Percentiles rank a stretch among this genome's conserved stretches.
Evolutionary conservation across 2,113 vertebrate species (phyloP).

Genomic region (Notarius lentiginosus): DNA sequence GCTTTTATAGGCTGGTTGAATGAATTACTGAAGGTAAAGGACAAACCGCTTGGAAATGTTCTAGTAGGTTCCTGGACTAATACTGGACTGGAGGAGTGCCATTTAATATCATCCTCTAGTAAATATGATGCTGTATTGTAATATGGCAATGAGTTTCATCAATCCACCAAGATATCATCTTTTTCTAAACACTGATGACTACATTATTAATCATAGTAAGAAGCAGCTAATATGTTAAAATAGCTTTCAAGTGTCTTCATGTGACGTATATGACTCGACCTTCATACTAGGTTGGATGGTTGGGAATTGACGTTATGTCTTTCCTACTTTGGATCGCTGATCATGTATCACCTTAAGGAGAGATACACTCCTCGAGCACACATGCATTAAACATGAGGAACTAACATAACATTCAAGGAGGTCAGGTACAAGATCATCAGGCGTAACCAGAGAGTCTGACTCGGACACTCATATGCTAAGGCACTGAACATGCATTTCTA

Average conservation of each 20-base stretch:
- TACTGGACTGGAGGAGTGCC: neutral
- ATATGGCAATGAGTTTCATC: neutral
- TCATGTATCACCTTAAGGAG: slow-evolving; percentile 6
- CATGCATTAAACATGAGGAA: slow-evolving; percentile 31
- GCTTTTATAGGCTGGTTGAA: neutral
- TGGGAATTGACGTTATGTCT: neutral
- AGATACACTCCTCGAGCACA: neutral
- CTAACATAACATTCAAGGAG: neutral
- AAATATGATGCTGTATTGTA: neutral
- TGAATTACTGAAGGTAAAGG: neutral
- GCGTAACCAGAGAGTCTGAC: neutral
- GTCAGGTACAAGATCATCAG: neutral
- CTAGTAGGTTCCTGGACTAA: neutral
- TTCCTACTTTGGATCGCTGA: neutral
- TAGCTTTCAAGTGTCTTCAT: neutral
- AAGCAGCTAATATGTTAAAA: neutral
- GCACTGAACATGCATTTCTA: neutral
- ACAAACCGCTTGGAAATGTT: neutral
- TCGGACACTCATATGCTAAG: neutral
- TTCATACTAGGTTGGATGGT: neutral
- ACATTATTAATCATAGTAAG: neutral
- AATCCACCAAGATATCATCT: neutral
- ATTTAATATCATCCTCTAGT: neutral
- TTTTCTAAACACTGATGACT: neutral
- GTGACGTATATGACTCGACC: neutral